A percentile compares a stretch with the other conserved stretches of the same genome.
phyloP scores from a whole-genome alignment of 35 echinoderm and acorn worm genomes.

The Apostichopus californicus region DNA sequence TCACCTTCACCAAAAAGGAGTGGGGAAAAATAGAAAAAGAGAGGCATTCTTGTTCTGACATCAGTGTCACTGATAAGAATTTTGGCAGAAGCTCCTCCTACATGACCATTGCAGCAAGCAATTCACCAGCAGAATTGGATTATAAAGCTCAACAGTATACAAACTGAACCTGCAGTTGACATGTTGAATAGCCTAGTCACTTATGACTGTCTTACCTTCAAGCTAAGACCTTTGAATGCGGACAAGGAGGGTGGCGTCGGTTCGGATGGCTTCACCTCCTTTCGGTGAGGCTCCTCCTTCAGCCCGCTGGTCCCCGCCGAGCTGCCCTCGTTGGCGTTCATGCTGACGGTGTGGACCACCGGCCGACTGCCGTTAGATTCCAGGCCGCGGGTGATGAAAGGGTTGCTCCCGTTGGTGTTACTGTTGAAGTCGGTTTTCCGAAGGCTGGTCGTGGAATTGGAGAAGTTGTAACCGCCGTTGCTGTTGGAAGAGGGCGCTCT shows the following conservation, averaged over 20 bases:
- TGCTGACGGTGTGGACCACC: not conserved
- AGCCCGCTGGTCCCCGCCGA: slow-evolving; percentile 18
- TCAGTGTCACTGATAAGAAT: no score
- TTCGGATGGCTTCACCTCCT: not conserved
- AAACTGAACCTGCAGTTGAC: no score
- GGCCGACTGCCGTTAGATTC: slow-evolving; percentile 14
- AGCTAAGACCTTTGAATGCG: slow-evolving; percentile 41
- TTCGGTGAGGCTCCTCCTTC: not conserved
- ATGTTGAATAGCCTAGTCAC: no score
- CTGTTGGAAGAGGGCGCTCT: slow-evolving; percentile 42
- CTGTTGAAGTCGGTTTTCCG: slow-evolving; percentile 44
- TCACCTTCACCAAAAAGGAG: no score
- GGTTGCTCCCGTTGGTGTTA: slow-evolving; percentile 46
- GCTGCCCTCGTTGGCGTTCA: not conserved
- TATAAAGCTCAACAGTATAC: no score
- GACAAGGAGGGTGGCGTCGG: not conserved
- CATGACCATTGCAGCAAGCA: no score
- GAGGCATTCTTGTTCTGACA: no score
- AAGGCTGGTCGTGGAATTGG: slow-evolving; percentile 53
- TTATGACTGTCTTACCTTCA: slow-evolving; percentile 4
- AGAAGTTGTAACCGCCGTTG: slow-evolving; percentile 43
- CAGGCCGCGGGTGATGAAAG: slow-evolving; percentile 41
- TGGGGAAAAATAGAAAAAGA: no score
- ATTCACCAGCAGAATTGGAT: no score
- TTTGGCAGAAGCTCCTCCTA: no score